A percentile compares a stretch with the other conserved stretches of the same genome.
phyloP scores from a whole-genome alignment of 2,797 vertebrate genomes.

The Threskiornis aethiopicus region DNA sequence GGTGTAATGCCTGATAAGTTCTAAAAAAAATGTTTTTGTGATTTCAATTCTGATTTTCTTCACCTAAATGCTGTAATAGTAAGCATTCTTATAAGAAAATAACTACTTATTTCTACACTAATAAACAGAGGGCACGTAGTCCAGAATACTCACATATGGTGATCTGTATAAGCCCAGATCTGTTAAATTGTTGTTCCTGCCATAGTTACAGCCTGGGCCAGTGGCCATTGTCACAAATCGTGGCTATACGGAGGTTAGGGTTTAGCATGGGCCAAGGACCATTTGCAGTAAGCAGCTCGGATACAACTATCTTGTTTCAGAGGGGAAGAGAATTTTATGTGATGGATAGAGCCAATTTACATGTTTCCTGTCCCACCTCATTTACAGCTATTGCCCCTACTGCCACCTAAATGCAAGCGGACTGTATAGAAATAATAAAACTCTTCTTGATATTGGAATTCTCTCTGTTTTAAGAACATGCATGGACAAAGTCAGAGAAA shows the following conservation, averaged over 20 bases:
- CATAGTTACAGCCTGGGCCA: background rate
- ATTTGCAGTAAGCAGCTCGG: background rate
- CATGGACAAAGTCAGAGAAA: background rate
- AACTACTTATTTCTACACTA: background rate
- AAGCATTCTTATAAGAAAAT: background rate
- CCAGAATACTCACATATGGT: accelerated
- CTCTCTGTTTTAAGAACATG: background rate
- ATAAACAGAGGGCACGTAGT: background rate
- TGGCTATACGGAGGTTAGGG: background rate
- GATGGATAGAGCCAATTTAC: background rate
- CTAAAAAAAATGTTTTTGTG: background rate
- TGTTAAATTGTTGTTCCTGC: background rate
- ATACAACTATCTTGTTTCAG: background rate
- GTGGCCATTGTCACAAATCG: background rate
- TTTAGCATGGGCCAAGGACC: background rate
- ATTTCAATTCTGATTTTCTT: background rate
- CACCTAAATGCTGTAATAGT: background rate
- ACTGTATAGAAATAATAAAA: background rate
- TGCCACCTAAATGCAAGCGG: background rate
- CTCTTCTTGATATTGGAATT: background rate
- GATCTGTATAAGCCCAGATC: background rate
- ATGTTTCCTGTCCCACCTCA: background rate
- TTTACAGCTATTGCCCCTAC: background rate
- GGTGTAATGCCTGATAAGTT: background rate
- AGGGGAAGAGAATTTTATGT: background rate